Evolutionary conservation across 2,113 vertebrate species (phyloP).

Genomic region (Hydropotes inermis): DNA sequence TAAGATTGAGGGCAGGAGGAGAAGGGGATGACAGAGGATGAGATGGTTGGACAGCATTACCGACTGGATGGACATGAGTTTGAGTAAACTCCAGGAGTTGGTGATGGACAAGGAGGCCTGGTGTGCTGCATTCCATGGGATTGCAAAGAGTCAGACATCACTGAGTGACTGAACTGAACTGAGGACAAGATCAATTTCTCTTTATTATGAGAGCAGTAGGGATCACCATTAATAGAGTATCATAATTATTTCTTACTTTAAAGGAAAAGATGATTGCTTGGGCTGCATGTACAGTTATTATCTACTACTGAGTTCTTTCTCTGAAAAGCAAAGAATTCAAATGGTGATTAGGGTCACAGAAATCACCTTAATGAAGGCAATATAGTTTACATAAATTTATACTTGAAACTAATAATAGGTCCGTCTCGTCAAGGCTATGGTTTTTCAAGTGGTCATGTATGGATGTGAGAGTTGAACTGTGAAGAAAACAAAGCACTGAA

Average conservation of each 20-base stretch:
- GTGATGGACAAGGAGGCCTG: not conserved
- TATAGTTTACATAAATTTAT: not conserved
- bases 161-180: not conserved
- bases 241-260: not conserved
- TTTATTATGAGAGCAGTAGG: not conserved
- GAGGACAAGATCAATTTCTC: not conserved
- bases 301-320: not conserved
- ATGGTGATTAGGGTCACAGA: not conserved
- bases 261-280: not conserved
- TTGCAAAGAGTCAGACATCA: not conserved
- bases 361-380: not conserved
- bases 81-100: not conserved
- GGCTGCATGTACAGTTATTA: not conserved
- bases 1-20: not conserved
- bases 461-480: no score
- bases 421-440: no score
- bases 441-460: no score
- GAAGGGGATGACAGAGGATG: not conserved
- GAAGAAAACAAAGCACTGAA: no score
- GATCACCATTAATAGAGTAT: not conserved
- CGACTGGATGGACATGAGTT: not conserved
- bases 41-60: not conserved
- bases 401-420: not conserved
- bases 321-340: not conserved
- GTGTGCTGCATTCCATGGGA: not conserved